Evolutionary conservation across 2,888 invertebrate genomes (phyloP).

Genomic region (Microchrysa polita): DNA sequence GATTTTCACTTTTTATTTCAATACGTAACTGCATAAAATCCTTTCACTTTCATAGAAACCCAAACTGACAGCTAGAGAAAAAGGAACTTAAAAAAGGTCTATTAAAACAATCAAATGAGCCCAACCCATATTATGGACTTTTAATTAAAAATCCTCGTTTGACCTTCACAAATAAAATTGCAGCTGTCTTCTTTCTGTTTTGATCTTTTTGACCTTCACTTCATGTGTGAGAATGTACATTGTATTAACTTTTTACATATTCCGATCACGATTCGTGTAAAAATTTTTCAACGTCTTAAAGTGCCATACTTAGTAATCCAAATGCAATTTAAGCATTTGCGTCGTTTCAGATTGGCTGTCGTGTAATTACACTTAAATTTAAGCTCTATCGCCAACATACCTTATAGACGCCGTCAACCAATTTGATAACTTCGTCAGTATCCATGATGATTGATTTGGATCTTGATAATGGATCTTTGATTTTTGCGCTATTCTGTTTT

Average conservation of each 20-base stretch:
- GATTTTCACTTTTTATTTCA: too few species aligned
- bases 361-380: constrained; percentile 1
- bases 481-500: constrained; percentile 19
- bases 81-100: too few species aligned
- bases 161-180: background rate
- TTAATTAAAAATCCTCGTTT: constrained; percentile 5
- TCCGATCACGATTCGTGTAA: constrained; percentile 21
- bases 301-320: background rate
- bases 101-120: too few species aligned
- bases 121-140: background rate
- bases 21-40: too few species aligned
- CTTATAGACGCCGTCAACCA: constrained; percentile 92
- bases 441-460: constrained; percentile 63
- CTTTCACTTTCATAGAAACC: too few species aligned
- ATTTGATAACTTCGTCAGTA: constrained; percentile 89
- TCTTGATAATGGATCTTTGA: constrained; percentile 12
- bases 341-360: background rate
- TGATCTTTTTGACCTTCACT: constrained; percentile 40
- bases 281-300: background rate
- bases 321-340: constrained; percentile 12
- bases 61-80: too few species aligned
- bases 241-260: too few species aligned
- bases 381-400: constrained; percentile 66
- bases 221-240: background rate
- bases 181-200: background rate